phyloP scores from a whole-genome alignment of 2,888 invertebrate species.

The Dicycla oo region DNA sequence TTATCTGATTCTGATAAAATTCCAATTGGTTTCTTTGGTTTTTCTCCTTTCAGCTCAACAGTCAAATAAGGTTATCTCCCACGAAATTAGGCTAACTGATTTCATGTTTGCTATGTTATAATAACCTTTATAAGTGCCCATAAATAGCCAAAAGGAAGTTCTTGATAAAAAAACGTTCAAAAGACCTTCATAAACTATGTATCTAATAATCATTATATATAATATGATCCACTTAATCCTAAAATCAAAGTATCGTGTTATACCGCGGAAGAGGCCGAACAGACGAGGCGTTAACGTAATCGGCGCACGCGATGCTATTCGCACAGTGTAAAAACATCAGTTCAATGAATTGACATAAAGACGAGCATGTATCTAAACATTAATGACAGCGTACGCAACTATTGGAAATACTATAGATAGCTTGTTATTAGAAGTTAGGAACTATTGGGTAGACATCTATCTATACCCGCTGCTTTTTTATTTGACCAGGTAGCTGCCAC shows the following conservation, averaged over 20 bases:
- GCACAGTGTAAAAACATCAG: slow-evolving; percentile 53
- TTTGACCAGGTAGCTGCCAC: too few species aligned
- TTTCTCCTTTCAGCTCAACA: slow-evolving; percentile 1
- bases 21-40: not conserved
- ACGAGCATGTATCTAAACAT: slow-evolving; percentile 44
- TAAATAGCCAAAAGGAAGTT: not conserved
- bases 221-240: slow-evolving; percentile 48
- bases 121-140: not conserved
- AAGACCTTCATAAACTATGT: slow-evolving; percentile 39
- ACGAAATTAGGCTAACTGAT: not conserved
- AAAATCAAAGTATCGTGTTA: slow-evolving; percentile 58
- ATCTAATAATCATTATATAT: slow-evolving; percentile 48
- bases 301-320: slow-evolving; percentile 62
- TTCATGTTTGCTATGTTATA: not conserved
- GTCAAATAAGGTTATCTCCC: not conserved
- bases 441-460: too few species aligned
- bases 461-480: too few species aligned
- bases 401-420: slow-evolving; percentile 17
- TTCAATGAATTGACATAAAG: slow-evolving; percentile 64
- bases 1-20: slow-evolving; percentile 17
- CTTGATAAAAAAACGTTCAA: slow-evolving; percentile 8
- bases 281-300: slow-evolving; percentile 59
- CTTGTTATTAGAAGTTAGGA: slow-evolving; percentile 60
- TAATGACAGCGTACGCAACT: slow-evolving; percentile 37
- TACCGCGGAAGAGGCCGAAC: slow-evolving; percentile 60